Conservation (phyloP, 2,888 invertebrate genomes). For the Phalera bucephala region DNA sequence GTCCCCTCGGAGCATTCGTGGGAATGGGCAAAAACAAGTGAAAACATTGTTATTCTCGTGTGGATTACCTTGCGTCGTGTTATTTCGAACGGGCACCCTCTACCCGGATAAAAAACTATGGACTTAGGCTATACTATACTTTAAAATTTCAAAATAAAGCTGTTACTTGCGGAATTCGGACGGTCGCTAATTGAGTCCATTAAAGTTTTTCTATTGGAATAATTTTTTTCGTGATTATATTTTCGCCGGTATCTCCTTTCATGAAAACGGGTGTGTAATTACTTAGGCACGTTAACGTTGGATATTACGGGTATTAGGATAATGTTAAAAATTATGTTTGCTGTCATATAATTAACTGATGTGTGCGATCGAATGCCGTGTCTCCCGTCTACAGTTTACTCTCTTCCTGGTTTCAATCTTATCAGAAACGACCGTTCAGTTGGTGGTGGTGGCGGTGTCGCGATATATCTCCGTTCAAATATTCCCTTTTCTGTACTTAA, state of each 20-base stretch:
- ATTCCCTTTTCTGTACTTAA: too few species aligned
- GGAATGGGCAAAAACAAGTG: conserved; percentile 71
- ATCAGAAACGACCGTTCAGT: too few species aligned
- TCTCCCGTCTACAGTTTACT: too few species aligned
- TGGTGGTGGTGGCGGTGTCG: too few species aligned
- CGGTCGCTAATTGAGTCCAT: conserved; percentile 51
- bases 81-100: conserved; percentile 57
- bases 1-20: conserved; percentile 60
- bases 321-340: conserved; percentile 33
- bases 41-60: conserved; percentile 74
- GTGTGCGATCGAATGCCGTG: too few species aligned
- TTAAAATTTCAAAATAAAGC: too few species aligned
- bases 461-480: too few species aligned
- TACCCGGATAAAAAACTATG: conserved; percentile 53
- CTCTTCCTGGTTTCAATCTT: too few species aligned
- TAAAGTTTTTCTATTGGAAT: conserved; percentile 43
- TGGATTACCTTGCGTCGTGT: conserved; percentile 65
- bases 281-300: conserved; percentile 30
- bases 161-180: conserved; percentile 35
- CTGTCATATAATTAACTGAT: conserved; percentile 29
- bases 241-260: conserved; percentile 32
- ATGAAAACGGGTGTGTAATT: conserved; percentile 35
- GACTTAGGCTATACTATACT: too few species aligned
- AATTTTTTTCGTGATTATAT: conserved; percentile 42
- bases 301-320: conserved; percentile 31